Evolutionary conservation across 53 echinoderm and acorn worm species (phyloP).

Genomic region (Holothuria scabra): DNA sequence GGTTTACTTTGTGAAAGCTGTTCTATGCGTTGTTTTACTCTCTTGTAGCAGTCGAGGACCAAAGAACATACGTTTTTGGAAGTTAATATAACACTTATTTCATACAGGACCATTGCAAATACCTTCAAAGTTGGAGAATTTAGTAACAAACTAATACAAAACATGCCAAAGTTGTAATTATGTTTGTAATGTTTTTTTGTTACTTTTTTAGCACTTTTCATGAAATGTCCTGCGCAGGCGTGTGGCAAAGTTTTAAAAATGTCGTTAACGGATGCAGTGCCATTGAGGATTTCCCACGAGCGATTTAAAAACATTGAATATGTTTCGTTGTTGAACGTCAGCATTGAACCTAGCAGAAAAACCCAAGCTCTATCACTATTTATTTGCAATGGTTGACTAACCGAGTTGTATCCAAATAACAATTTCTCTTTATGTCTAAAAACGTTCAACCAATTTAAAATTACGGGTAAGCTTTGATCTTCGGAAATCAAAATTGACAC

Average conservation of each 20-base stretch:
- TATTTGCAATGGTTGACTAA: background rate
- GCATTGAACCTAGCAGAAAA: constrained; percentile 1
- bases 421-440: constrained; percentile 15
- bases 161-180: no score
- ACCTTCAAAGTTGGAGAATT: no score
- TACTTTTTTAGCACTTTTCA: background rate
- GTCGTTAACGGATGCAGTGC: background rate
- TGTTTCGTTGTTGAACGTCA: constrained; percentile 4
- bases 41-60: background rate
- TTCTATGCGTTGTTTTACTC: background rate
- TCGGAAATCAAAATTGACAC: background rate
- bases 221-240: no score
- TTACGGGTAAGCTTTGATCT: constrained; percentile 2
- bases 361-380: constrained; percentile 41
- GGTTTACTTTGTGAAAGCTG: background rate
- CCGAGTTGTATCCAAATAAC: background rate
- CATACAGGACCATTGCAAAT: no score
- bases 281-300: background rate
- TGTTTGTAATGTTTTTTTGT: constrained; percentile 15
- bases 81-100: no score
- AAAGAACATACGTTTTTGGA: background rate
- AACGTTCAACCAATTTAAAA: constrained; percentile 14
- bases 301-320: background rate
- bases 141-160: no score
- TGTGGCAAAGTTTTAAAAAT: background rate